These are phyloP conservation scores for Lithobates sylvaticus DNA, from an alignment of 2,797 vertebrate species.

Conservation along the genomic window DNA sequence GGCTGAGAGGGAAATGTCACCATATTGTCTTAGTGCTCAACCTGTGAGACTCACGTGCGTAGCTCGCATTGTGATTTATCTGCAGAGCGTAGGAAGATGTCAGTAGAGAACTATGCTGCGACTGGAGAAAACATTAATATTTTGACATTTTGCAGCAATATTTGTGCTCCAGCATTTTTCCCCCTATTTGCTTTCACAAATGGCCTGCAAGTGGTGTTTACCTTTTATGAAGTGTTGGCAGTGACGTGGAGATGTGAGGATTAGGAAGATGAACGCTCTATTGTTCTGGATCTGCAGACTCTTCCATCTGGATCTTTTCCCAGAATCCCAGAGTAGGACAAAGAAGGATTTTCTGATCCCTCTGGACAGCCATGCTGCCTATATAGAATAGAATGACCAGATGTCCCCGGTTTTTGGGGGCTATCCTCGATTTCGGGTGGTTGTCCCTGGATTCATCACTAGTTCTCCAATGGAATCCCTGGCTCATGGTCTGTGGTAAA, in stretches of 20 bases:
- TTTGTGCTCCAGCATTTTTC: background rate
- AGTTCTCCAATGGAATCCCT: no score
- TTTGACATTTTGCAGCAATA: slow-evolving; percentile 31
- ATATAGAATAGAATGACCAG: no score
- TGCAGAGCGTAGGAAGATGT: slow-evolving; percentile 22
- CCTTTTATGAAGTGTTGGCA: background rate
- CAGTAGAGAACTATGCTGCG: background rate
- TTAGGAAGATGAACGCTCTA: background rate
- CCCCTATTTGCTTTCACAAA: background rate
- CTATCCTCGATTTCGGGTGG: no score
- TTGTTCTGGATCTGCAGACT: background rate
- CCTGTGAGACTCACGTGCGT: slow-evolving; percentile 2
- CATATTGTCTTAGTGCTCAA: slow-evolving; percentile 7
- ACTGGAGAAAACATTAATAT: slow-evolving; percentile 18
- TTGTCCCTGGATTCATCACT: no score
- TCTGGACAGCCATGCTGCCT: no score
- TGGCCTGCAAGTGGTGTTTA: background rate
- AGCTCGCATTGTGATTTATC: background rate
- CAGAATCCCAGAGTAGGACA: no score
- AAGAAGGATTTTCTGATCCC: no score
- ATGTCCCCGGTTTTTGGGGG: no score
- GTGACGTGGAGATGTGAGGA: background rate
- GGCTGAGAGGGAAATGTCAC: slow-evolving; percentile 34
- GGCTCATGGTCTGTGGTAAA: no score
- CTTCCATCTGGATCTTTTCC: background rate